Conservation (phyloP, 2,797 vertebrate species). For the Zenarchopterus dispar region DNA sequence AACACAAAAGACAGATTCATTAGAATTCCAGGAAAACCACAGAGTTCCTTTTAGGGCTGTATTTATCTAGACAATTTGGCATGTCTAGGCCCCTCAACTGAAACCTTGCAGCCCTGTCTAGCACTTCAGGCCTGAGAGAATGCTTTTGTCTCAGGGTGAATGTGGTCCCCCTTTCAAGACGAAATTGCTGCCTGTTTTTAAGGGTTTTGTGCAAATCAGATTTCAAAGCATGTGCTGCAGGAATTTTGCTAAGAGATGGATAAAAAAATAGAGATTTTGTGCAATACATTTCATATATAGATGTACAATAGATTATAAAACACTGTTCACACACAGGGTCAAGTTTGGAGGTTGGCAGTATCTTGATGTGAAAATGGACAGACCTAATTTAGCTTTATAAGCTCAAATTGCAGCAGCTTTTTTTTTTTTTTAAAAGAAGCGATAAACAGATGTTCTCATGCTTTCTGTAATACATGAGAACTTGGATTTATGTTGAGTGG, state of each 20-base stretch:
- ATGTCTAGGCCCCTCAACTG: slow-evolving; percentile 51
- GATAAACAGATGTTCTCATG: not conserved
- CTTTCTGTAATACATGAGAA: too few species aligned
- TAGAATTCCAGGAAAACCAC: slow-evolving; percentile 78
- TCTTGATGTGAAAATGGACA: not conserved
- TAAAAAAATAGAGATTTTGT: not conserved
- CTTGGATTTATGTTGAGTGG: not conserved
- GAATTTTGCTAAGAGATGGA: too few species aligned
- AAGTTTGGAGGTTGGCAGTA: too few species aligned
- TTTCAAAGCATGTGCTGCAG: not conserved
- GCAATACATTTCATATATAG: not conserved
- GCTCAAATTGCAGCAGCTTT: not conserved
- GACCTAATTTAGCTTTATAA: not conserved
- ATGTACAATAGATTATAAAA: too few species aligned
- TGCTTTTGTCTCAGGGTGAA: slow-evolving; percentile 58
- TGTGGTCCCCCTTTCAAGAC: slow-evolving; percentile 35
- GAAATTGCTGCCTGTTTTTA: slow-evolving; percentile 38
- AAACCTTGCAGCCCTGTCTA: slow-evolving; percentile 45
- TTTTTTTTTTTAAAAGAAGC: not conserved
- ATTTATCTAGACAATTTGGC: slow-evolving; percentile 76
- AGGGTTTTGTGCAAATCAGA: slow-evolving; percentile 15
- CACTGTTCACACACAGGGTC: too few species aligned
- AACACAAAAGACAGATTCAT: slow-evolving; percentile 84
- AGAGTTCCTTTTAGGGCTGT: slow-evolving; percentile 64
- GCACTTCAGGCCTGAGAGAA: slow-evolving; percentile 58